Evolutionary conservation across 2,797 vertebrate species (phyloP), one percentile per base, ranked within the genome.

Genomic region (Lacerta bilineata): DNA sequence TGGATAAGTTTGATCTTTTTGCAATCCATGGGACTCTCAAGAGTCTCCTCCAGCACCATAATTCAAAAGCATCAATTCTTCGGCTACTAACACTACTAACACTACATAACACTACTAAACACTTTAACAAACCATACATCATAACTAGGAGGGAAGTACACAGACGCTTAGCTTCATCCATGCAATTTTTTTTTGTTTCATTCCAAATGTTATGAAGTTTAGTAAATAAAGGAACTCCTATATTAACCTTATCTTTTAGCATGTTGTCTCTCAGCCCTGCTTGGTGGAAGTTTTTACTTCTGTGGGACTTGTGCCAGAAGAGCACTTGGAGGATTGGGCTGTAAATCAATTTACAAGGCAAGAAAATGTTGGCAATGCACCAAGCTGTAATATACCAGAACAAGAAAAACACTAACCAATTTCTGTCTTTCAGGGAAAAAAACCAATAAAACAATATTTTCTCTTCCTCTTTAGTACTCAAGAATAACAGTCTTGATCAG

Each of bases 301-400:
- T 69, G 61, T 89, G 84, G 88, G 84, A 89, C 15, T 46, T 55
- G 33, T 89, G 88, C 88, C 88, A 89, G 72, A 76, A 82, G 79
- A 89, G 68, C 84, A 86, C 61, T 86, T 82, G 88, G 71, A 89
- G 84, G 72, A 85, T 89, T 89, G 88, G 78, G 61, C 72, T 86
- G 71, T 86, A 89, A 89, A 89, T 89, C 88, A 89, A 89, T 69
- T 89, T 86, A 89, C 84, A 86, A 86, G 84, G 88, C 79, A 76
- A 64, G 61, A 43, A 89, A 89, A 89, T 86, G 78, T 89, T 89
- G 88, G 88, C 79, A 82, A 76, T 82, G 59, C 41, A 86, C 88
- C 88, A 89, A 89, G 71, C 41, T 76, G 61, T 86, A 86, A 86
- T 86, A 86, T 39, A 76, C 78, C 79, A 69, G 71, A 82, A 89